Base-by-base conservation (phyloP, 2,113 vertebrate species). In the Lophius piscatorius region DNA sequence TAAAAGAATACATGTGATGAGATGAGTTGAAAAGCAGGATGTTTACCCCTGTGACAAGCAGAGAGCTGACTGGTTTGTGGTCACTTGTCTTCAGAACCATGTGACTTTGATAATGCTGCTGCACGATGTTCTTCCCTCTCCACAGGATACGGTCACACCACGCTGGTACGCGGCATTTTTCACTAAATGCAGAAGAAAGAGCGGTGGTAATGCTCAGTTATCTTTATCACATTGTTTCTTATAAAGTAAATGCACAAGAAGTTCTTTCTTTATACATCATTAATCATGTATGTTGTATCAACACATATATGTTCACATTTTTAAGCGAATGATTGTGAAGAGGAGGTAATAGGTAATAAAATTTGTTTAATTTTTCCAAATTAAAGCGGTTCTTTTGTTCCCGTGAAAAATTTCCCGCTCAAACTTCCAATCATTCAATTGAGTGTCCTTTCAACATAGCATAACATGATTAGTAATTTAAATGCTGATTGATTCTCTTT, bases 101-200 rank as follows among this genome's bases (percentile, higher is more conserved):
- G 73, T 98, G 95, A 92, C 95, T 97, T 70, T 90, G 87, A 60
- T 99, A 99, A 85, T 91, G 90, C 52, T 91, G 86, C 81, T 96
- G 96, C 12, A 70, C 74, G 41, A 98, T 34, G 54, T 92, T 92
- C 76, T 93, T 95, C 34, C 97, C 97, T 80, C 89, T 93, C 94
- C 94, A 99, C 55, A 99, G 93, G 38, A 99, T 90, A 6, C 97
- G 94, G 59, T 99, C 97, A 41, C 97, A 98, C 97, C 97, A 99
- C 0, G 97, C 97, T 17, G 97, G 97, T 4, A 91, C 90, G 0
- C 96, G 93, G 33, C 96, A 98, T 76, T 98, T 98, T 85, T 98
- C 97, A 81, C 96, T 99, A 13, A 49, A 70, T 7, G 11, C 7
- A 59, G 13, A 71, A 42, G 36, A 48, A 40, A 45, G 3, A 23